Base-by-base conservation (phyloP, 1,140 invertebrate species). In the Chironomus striatipennis region DNA sequence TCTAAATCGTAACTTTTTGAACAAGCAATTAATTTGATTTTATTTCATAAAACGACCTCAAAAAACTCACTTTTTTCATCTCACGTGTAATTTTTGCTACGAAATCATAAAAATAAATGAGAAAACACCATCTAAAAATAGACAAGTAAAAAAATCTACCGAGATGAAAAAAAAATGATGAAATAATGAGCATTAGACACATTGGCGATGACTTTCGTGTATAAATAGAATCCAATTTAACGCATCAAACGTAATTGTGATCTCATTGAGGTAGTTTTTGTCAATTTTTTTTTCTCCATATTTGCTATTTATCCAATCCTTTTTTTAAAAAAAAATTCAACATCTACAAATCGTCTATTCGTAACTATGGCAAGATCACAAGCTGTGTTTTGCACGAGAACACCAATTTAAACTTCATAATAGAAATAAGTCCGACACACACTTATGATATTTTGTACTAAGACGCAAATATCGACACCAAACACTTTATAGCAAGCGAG, bases 141-240 rank as follows among this genome's bases (percentile, higher is more conserved):
- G 12, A 47, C 43, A 57, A n/a, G 24, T 34, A 5, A 57, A 10
- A 57, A 57, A 57, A 57, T 12, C n/a, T 7, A 5, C 12, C 12
- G 47, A 57, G 12, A n/a, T 5, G n/a, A 1, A 47, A 47, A 47
- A 47, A n/a, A n/a, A n/a, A 57, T 57, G 47, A 57, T 57, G n/a
- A 57, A 57, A 57, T 57, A 57, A 57, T 57, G 47, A 57, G 47
- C 47, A 57, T 57, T 57, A 57, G 47, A 57, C 47, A 57, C 47
- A 57, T 57, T 57, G 47, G 47, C 47, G 47, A 57, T 57, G 47
- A 57, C n/a, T 57, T 57, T 57, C n/a, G 47, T n/a, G 12, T 57
- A 57, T 57, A 57, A 57, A 57, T 57, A 57, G 47, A 57, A 15
- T 57, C 47, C n/a, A 57, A 57, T 57, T 57, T 57, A 57, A 57